phyloP scores from a whole-genome alignment of 2,113 vertebrate genomes.

The Plestiodon gilberti region DNA sequence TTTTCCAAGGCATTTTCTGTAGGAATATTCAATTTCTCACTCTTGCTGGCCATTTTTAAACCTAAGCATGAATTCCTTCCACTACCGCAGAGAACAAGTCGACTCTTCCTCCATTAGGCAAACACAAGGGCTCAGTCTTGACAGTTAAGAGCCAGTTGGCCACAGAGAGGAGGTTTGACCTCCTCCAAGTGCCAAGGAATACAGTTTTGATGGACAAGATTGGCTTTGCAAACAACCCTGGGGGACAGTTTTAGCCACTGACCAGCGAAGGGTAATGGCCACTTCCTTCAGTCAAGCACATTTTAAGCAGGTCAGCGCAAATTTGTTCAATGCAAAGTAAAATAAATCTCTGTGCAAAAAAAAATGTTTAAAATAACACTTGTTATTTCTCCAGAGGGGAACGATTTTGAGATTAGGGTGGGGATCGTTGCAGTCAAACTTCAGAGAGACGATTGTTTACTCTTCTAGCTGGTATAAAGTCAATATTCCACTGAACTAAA shows the following conservation, averaged over 20 bases:
- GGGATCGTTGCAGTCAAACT: background rate
- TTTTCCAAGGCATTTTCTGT: background rate
- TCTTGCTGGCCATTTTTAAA: conserved; percentile 12
- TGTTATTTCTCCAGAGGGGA: fast-evolving
- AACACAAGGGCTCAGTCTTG: conserved; percentile 57
- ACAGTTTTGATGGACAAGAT: conserved; percentile 49
- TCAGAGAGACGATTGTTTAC: background rate
- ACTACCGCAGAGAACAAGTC: conserved; percentile 11
- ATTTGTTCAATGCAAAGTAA: conserved; percentile 29
- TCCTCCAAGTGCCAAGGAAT: conserved; percentile 59
- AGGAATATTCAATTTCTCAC: background rate
- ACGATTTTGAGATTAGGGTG: background rate
- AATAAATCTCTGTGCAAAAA: conserved; percentile 19
- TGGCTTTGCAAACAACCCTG: conserved; percentile 48
- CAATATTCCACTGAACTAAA: fast-evolving
- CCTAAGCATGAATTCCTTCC: conserved; percentile 38
- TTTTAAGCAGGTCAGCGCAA: background rate
- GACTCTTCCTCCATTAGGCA: background rate
- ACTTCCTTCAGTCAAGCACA: fast-evolving
- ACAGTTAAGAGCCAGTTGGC: conserved; percentile 67
- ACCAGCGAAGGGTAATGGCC: conserved; percentile 66
- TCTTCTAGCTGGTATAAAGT: background rate
- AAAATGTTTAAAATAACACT: background rate
- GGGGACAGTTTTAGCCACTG: conserved; percentile 27
- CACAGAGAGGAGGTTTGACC: conserved; percentile 30